Evolutionary conservation across 2,797 vertebrate species (phyloP).

Genomic region (Hipposideros larvatus): DNA sequence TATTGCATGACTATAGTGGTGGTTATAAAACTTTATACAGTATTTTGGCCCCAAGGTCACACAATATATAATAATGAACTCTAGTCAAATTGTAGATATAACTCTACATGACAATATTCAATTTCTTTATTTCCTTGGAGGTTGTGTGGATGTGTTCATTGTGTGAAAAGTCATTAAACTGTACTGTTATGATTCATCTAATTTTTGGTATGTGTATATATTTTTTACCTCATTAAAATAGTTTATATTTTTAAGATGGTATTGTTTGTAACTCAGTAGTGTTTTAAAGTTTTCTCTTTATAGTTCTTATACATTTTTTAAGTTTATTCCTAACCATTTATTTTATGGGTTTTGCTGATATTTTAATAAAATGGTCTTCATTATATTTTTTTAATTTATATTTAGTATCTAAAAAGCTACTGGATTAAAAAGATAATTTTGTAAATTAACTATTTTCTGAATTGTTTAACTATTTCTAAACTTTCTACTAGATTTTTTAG

Average conservation of each 20-base stretch:
- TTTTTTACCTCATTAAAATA: not conserved
- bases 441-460: not conserved
- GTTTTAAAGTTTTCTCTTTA: not conserved
- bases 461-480: not conserved
- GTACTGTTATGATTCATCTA: not conserved
- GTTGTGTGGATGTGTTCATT: not conserved
- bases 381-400: slow-evolving; percentile 1
- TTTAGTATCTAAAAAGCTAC: not conserved
- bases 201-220: not conserved
- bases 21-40: not conserved
- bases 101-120: not conserved
- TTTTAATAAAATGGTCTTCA: not conserved
- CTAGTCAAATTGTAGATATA: not conserved
- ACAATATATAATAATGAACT: not conserved
- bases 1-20: not conserved
- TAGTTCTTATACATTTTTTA: not conserved
- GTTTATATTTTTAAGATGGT: not conserved
- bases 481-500: not conserved
- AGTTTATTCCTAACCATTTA: not conserved
- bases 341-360: not conserved
- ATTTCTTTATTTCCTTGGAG: not conserved
- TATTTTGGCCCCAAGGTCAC: not conserved
- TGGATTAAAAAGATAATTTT: not conserved
- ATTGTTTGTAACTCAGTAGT: not conserved
- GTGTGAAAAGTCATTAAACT: not conserved